Conservation (phyloP, 2,888 invertebrate species). For the Parnassius glacialis region DNA sequence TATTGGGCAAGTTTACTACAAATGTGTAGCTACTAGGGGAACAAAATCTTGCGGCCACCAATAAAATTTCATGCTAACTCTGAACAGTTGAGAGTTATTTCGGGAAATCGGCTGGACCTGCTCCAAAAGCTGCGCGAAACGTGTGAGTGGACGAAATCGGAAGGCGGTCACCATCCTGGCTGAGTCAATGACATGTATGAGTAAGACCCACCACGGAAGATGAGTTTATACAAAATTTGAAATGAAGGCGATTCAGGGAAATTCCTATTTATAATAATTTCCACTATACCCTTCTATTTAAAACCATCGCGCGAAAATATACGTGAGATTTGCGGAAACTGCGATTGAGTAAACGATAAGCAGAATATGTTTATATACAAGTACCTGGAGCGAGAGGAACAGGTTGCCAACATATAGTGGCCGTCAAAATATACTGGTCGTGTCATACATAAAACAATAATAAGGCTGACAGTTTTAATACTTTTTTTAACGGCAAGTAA, state of each 20-base stretch:
- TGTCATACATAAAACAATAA: not conserved
- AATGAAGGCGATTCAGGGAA: slow-evolving; percentile 46
- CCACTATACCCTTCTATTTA: slow-evolving; percentile 28
- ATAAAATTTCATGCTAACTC: slow-evolving; percentile 64
- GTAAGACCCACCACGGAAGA: slow-evolving; percentile 37
- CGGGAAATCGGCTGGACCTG: slow-evolving; percentile 72
- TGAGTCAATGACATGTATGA: slow-evolving; percentile 71
- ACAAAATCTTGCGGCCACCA: slow-evolving; percentile 49
- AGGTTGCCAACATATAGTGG: slow-evolving; percentile 3
- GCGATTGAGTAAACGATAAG: slow-evolving; percentile 13
- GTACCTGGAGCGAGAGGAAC: slow-evolving; percentile 4
- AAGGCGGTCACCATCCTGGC: slow-evolving; percentile 71
- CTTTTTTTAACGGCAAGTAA: no score
- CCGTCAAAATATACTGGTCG: slow-evolving; percentile 15
- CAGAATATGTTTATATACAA: slow-evolving; percentile 13
- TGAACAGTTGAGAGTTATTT: slow-evolving; percentile 67
- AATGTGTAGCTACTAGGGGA: slow-evolving; percentile 36
- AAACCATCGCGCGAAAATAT: slow-evolving; percentile 32
- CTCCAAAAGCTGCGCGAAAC: slow-evolving; percentile 60
- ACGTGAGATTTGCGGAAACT: slow-evolving; percentile 37
- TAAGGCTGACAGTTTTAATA: no score
- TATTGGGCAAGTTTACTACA: not conserved
- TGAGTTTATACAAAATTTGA: slow-evolving; percentile 22
- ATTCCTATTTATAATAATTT: slow-evolving; percentile 44
- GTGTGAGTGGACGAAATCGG: slow-evolving; percentile 49